Conservation (phyloP, 1,140 invertebrate genomes). For the Caenorhabditis latens region DNA sequence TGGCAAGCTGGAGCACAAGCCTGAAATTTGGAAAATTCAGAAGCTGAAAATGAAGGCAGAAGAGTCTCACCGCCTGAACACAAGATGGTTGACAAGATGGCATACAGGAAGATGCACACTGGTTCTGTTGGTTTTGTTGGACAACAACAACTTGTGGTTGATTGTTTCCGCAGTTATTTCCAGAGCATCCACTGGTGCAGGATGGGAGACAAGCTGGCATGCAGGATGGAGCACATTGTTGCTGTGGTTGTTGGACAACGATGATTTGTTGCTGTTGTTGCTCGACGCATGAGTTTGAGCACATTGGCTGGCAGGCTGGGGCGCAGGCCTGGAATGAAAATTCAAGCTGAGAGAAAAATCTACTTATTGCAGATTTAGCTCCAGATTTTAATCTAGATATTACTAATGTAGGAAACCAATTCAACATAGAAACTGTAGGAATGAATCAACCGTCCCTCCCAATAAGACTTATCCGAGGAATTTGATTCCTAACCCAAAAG, state of each 20-base stretch:
- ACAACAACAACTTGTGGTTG: slow-evolving; percentile 56
- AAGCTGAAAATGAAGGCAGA: background rate
- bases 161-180: slow-evolving; percentile 62
- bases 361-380: too few relatives aligned
- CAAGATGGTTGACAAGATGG: slow-evolving; percentile 65
- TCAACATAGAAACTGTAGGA: too few relatives aligned
- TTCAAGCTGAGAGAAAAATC: background rate
- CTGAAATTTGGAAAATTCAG: slow-evolving; percentile 7
- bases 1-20: slow-evolving; percentile 70
- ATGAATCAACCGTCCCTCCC: too few relatives aligned
- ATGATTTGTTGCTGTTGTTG: slow-evolving; percentile 65
- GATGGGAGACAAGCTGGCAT: slow-evolving; percentile 58
- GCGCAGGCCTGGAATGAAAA: slow-evolving; percentile 34
- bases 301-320: slow-evolving; percentile 63
- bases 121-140: slow-evolving; percentile 59
- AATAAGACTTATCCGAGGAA: too few relatives aligned
- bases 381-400: too few relatives aligned
- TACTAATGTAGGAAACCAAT: too few relatives aligned
- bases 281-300: slow-evolving; percentile 45
- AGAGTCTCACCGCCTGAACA: slow-evolving; percentile 38
- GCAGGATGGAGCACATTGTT: slow-evolving; percentile 60
- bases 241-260: slow-evolving; percentile 56
- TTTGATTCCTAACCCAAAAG: too few relatives aligned
- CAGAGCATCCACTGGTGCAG: slow-evolving; percentile 58
- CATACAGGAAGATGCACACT: slow-evolving; percentile 64